A percentile compares a stretch with the other conserved stretches of the same genome.
Evolutionary conservation across 92 coral and sea anemone genomes (phyloP).

Genomic region (Diadumene lineata): DNA sequence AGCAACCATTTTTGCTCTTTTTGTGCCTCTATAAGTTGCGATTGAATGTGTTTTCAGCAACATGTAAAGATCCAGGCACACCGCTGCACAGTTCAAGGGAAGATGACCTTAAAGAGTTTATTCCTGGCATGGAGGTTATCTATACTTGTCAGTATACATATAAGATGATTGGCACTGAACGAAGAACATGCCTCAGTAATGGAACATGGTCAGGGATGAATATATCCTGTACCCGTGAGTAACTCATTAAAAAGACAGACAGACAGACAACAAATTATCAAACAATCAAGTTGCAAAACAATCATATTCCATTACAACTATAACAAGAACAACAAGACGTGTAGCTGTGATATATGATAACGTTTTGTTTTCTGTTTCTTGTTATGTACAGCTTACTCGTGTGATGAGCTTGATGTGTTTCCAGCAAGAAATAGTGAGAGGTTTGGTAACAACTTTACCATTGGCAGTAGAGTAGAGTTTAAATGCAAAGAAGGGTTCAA

Average conservation of each 20-base stretch:
- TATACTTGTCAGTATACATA: conserved; percentile 63
- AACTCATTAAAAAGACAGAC: background rate
- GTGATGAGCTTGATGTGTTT: conserved; percentile 56
- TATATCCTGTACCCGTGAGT: conserved; percentile 64
- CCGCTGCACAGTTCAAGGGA: conserved; percentile 58
- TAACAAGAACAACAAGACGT: background rate
- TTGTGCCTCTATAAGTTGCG: no score
- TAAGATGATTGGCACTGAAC: conserved; percentile 52
- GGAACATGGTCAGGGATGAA: conserved; percentile 71
- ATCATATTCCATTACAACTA: background rate
- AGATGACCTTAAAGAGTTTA: conserved; percentile 50
- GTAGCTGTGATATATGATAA: background rate
- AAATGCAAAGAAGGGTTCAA: conserved; percentile 32
- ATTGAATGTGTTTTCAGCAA: conserved; percentile 36
- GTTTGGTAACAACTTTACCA: conserved; percentile 25
- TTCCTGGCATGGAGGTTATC: conserved; percentile 68
- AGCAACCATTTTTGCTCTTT: no score
- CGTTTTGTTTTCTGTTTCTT: background rate
- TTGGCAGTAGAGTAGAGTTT: conserved; percentile 43
- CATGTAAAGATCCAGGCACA: conserved; percentile 62
- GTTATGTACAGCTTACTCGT: conserved; percentile 32
- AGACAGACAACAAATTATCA: background rate
- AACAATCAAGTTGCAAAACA: no score
- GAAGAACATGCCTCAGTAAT: conserved; percentile 52
- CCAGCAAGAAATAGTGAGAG: conserved; percentile 52